Base-by-base conservation (phyloP, 2,113 vertebrate genomes). In the Silurus glanis region DNA sequence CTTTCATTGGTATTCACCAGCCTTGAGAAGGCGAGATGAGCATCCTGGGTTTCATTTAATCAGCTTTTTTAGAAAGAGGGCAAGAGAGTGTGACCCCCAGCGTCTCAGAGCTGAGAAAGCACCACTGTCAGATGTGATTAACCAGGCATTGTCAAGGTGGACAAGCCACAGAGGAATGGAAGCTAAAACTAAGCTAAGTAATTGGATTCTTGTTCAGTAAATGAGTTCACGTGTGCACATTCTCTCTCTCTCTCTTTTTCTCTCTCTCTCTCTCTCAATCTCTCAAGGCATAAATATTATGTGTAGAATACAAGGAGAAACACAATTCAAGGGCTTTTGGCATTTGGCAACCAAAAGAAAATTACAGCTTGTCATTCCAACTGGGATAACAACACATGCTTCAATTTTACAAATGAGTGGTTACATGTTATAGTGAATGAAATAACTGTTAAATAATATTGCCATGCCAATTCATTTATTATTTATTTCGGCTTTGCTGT, bases 141-240 rank as follows among this genome's bases (percentile, higher is more conserved):
- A 95, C 86, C 91, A 93, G 93, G 93, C 90, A 90, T 91, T 96
- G 95, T 96, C 91, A 92, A 94, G 93, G 93, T 95, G 92, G 95
- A 94, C 61, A 92, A 95, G 91, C 84, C 92, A 92, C 94, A 90
- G 89, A 91, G 94, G 92, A 95, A 93, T 93, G 93, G 93, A 97
- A 96, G 94, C 94, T 95, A 96, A 95, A 96, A 93, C 92, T 91
- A 87, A 94, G 94, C 97, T 97, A 98, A 97, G 95, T 98, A 97
- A 97, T 98, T 98, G 96, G 95, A 96, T 97, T 97, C 96, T 96
- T 96, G 95, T 97, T 96, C 95, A 96, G 97, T 97, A 96, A 96
- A 97, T 95, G 85, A 87, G 86, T 62, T 87, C 83, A 74, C 84
- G 37, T 71, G 16, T 69, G 25, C 23, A 80, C 49, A 62, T 58